Evolutionary conservation across 2,113 vertebrate species (phyloP).

Genomic region (Sprattus sprattus): DNA sequence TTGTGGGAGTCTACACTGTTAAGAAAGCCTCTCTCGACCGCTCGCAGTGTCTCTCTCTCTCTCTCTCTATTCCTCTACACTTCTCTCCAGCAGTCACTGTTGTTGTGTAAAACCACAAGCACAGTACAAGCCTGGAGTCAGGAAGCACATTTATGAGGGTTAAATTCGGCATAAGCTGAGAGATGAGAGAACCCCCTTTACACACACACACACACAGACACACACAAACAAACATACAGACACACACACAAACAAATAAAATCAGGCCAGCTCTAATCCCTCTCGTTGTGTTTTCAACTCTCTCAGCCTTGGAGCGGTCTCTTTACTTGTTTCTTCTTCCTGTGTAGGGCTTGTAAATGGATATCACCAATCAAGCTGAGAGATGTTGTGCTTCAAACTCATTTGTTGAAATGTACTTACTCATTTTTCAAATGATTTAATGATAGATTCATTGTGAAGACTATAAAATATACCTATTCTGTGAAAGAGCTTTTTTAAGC

Average conservation of each 20-base stretch:
- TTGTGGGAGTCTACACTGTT: constrained; percentile 59
- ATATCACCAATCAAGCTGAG: background rate
- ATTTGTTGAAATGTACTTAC: no score
- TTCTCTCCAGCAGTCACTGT: constrained; percentile 1
- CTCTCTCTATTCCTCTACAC: constrained; percentile 22
- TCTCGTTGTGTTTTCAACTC: background rate
- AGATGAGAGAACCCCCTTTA: background rate
- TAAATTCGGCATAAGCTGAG: background rate
- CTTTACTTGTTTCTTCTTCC: background rate
- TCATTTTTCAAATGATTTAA: no score
- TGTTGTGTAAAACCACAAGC: constrained; percentile 16
- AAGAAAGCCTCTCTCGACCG: constrained; percentile 32
- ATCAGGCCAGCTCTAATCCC: constrained; percentile 3
- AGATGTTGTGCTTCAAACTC: background rate
- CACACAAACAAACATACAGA: background rate
- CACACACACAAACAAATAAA: background rate
- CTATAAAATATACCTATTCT: background rate
- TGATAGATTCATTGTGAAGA: no score
- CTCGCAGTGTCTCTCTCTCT: background rate
- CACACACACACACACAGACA: background rate
- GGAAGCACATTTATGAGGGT: constrained; percentile 13
- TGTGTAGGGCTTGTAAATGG: background rate
- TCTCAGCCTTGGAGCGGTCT: background rate
- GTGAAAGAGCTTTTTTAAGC: background rate
- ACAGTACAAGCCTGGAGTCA: constrained; percentile 17